These are phyloP conservation scores for Oplegnathus fasciatus DNA, from an alignment of 2,113 vertebrate species.

Conservation along the genomic window DNA sequence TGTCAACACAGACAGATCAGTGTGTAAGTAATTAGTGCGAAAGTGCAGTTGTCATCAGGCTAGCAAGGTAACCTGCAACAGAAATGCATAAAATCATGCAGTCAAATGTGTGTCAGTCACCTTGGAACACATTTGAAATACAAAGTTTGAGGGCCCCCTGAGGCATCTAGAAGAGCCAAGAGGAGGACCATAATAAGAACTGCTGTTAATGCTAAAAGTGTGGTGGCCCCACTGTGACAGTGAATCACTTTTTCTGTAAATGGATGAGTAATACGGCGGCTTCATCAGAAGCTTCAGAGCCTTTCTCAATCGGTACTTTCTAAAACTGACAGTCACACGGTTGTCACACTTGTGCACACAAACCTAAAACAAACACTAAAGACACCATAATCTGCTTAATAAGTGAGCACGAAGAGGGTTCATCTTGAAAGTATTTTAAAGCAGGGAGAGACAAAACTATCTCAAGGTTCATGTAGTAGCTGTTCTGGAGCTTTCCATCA, in stretches of 20 bases:
- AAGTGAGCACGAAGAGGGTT: not conserved
- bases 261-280: not conserved
- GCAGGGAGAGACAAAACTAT: no score
- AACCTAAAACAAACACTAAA: not conserved
- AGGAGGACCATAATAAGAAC: not conserved
- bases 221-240: not conserved
- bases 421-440: no score
- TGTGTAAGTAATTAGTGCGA: not conserved
- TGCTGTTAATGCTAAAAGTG: not conserved
- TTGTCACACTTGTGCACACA: not conserved
- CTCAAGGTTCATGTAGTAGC: not conserved
- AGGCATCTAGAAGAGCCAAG: not conserved
- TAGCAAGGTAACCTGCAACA: not conserved
- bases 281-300: not conserved
- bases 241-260: constrained; percentile 28
- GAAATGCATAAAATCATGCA: not conserved
- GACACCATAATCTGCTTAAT: no score
- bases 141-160: not conserved
- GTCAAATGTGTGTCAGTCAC: not conserved
- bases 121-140: not conserved
- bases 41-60: not conserved
- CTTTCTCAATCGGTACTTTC: not conserved
- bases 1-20: not conserved
- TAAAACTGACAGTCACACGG: not conserved
- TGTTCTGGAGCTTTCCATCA: not conserved